Base-by-base conservation (phyloP, 2,888 invertebrate genomes). In the Phyllotreta cruciferae region DNA sequence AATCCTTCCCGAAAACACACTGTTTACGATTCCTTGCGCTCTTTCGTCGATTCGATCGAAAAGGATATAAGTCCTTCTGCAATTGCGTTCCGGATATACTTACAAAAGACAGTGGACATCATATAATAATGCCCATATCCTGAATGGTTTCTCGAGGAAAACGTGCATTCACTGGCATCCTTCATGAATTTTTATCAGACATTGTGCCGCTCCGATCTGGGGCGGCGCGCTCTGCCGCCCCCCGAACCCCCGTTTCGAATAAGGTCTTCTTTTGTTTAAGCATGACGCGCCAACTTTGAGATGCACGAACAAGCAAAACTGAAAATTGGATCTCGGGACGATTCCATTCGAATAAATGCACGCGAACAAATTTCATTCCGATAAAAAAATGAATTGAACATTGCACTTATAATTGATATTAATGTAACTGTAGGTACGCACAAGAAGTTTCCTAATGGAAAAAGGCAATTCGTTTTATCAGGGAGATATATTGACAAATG, bases 151-250 rank as follows among this genome's bases (percentile, higher is more conserved):
- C 52, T 60, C 36, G 36, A 53, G 38, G 52, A 53, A 37, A 44
- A 52, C 53, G 52, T 60, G 60, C 38, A 60, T 53, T 52, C 60
- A 44, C 47, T 37, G 38, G n/a, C 56, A 49, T 57, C 61, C 54
- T 61, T 57, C 61, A 64, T 61, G 61, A 64, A 61, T 61, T 64
- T 64, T 56, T 60, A 61, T 64, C 41, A 60, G 60, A n/a, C 44
- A 60, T 60, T 60, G 60, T 60, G 42, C 24, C 24, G 24, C 35
- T 52, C 7, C 3, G 44, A 60, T 52, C 37, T 52, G 11, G 60
- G 52, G 60, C 52, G 52, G 60, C 52, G 52, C 53, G 24, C 24
- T 24, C 24, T 4, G 4, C 24, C 24, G 24, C 24, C 24, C 24
- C 24, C 24, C 41, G 41, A 36, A 50, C 41, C 34, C 10, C 10